Percentiles rank a stretch among this genome's conserved stretches.
Conservation (phyloP, 1,140 invertebrate genomes). For the Odontomachus brunneus region DNA sequence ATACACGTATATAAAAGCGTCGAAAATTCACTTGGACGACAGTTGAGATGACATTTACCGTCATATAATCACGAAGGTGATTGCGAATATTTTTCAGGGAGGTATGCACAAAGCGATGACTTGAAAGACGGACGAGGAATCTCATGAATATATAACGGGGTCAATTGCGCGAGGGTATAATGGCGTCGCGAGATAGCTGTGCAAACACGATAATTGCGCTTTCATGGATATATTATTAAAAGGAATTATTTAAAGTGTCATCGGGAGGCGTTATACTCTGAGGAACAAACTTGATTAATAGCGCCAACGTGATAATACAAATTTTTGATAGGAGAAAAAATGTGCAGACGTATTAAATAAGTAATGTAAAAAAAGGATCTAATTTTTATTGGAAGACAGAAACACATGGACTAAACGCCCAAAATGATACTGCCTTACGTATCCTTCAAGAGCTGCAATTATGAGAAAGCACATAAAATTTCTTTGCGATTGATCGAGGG, state of each 20-base stretch:
- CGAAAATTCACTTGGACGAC: background rate
- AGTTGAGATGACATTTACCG: conserved; percentile 1
- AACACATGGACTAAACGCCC: no score
- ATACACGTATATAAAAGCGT: background rate
- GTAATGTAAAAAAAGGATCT: no score
- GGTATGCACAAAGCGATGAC: background rate
- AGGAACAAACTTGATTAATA: background rate
- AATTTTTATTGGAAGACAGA: no score
- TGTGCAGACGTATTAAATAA: no score
- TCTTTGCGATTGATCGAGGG: no score
- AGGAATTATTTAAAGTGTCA: conserved; percentile 11
- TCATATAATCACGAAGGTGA: conserved; percentile 9
- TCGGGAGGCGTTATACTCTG: background rate
- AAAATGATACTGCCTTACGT: no score
- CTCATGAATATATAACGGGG: conserved; percentile 31
- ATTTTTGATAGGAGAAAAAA: no score
- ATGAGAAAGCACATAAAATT: no score
- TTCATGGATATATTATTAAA: background rate
- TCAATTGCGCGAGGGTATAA: conserved; percentile 9
- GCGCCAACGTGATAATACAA: background rate
- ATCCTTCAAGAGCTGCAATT: no score
- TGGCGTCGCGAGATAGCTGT: conserved; percentile 7
- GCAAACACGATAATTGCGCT: conserved; percentile 12
- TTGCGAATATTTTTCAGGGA: conserved; percentile 25
- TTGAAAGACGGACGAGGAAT: conserved; percentile 23